A percentile compares a stretch with the other conserved stretches of the same genome.
Evolutionary conservation across 2,888 invertebrate species (phyloP).

Genomic region (Cosmia trapezina): DNA sequence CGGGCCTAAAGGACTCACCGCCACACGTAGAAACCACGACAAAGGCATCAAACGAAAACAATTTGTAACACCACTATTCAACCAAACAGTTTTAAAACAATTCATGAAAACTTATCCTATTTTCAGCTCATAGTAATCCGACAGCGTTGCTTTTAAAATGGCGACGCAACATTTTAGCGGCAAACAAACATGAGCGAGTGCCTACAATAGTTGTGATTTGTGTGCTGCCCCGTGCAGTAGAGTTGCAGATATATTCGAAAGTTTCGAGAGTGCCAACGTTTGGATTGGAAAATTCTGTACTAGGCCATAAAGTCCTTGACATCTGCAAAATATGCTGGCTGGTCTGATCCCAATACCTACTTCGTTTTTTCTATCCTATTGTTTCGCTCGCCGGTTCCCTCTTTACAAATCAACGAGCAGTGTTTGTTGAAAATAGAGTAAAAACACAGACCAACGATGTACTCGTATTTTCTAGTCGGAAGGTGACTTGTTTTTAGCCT

Average conservation of each 20-base stretch:
- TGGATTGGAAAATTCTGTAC: slow-evolving; percentile 79
- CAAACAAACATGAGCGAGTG: slow-evolving; percentile 69
- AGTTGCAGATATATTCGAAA: slow-evolving; percentile 67
- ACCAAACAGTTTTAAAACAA: slow-evolving; percentile 43
- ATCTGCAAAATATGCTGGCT: slow-evolving; percentile 68
- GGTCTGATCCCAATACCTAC: slow-evolving; percentile 35
- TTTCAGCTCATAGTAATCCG: slow-evolving; percentile 36
- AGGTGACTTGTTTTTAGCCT: slow-evolving; percentile 39
- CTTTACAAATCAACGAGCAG: slow-evolving; percentile 50
- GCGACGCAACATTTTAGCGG: slow-evolving; percentile 62
- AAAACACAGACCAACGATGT: slow-evolving; percentile 36
- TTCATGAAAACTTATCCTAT: slow-evolving; percentile 49
- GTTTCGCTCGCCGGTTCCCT: slow-evolving; percentile 48
- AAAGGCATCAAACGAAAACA: slow-evolving; percentile 40
- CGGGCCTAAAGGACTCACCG: neutral
- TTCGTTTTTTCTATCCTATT: slow-evolving; percentile 52
- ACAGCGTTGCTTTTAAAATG: slow-evolving; percentile 56
- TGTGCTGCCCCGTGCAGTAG: slow-evolving; percentile 47
- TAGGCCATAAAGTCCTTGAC: slow-evolving; percentile 77
- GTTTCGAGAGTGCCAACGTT: slow-evolving; percentile 75
- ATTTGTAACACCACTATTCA: slow-evolving; percentile 31
- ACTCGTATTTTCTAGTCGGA: slow-evolving; percentile 42
- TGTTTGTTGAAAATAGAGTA: slow-evolving; percentile 43
- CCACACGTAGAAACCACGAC: slow-evolving; percentile 34
- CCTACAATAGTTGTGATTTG: slow-evolving; percentile 75